Evolutionary conservation across 2,888 invertebrate genomes (phyloP), one percentile per base, ranked within the genome.

Genomic region (Meteorus cinctellus): DNA sequence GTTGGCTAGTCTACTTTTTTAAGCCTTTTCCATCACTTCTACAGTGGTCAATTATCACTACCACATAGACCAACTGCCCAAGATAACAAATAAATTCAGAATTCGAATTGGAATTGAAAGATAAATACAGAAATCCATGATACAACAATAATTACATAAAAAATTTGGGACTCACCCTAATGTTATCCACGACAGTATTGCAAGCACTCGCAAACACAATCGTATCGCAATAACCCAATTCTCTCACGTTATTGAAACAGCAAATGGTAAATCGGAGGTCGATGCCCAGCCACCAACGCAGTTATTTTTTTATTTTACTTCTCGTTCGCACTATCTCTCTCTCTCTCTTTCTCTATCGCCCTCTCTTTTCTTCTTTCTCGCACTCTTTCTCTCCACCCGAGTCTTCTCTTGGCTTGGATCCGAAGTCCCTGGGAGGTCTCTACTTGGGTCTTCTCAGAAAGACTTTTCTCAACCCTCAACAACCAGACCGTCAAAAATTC

Each of bases 241-340:
- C n/a, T 34, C 14, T 34, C n/a, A 34, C n/a, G 48, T 65, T 31
- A 66, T 31, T 51, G 14, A 16, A 71, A 48, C 24, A 12, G 29
- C 51, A 63, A 72, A 69, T 62, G 51, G 59, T 68, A 76, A 69
- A 76, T 72, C 41, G 16, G 72, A 76, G 76, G 76, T 76, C 76
- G 72, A 72, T 76, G 76, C 68, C 76, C 69, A 76, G 72, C 72
- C 72, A 63, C 76, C 72, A 76, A 76, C 72, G 72, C 76, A 76
- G 41, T 63, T 63, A 48, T 36, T 14, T 31, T 31, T 62, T 8
- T 62, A 14, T 29, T 31, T 29, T n/a, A 29, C 14, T 62, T 31
- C n/a, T 16, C n/a, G 4, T 19, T 24, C 19, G 5, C n/a, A n/a
- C 6, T 24, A 2, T 48, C 48, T n/a, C 48, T 45, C 45, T 45